Conservation (phyloP, 2,797 vertebrate genomes). For the Selene dorsalis region DNA sequence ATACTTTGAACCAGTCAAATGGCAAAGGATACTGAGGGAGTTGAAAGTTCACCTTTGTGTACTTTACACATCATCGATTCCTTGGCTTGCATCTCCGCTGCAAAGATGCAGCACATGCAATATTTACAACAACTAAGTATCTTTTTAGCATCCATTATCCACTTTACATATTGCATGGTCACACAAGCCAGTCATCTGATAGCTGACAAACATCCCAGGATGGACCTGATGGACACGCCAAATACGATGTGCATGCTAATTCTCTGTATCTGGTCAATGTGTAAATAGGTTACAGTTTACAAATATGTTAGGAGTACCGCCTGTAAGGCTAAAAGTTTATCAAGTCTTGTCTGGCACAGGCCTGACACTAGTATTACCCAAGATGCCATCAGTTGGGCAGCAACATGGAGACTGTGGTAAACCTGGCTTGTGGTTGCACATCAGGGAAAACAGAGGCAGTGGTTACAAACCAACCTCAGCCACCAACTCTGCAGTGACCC, state of each 20-base stretch:
- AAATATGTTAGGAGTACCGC: not conserved
- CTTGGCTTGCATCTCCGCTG: not conserved
- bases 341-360: not conserved
- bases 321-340: not conserved
- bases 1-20: conserved; percentile 39
- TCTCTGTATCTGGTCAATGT: not conserved
- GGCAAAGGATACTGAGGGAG: conserved; percentile 32
- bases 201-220: not conserved
- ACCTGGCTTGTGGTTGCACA: conserved; percentile 10
- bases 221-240: not conserved
- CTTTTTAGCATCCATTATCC: not conserved
- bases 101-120: not conserved
- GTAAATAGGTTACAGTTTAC: not conserved
- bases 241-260: not conserved
- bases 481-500: conserved; percentile 57
- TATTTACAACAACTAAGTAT: too few relatives aligned
- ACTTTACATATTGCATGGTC: not conserved
- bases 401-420: conserved; percentile 13
- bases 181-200: not conserved
- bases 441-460: not conserved
- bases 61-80: not conserved
- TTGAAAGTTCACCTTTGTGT: conserved; percentile 10
- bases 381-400: conserved; percentile 24
- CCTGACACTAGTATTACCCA: not conserved
- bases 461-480: not conserved